Base-by-base conservation (phyloP, 2,888 invertebrate species). In the Coelinius sp. region DNA sequence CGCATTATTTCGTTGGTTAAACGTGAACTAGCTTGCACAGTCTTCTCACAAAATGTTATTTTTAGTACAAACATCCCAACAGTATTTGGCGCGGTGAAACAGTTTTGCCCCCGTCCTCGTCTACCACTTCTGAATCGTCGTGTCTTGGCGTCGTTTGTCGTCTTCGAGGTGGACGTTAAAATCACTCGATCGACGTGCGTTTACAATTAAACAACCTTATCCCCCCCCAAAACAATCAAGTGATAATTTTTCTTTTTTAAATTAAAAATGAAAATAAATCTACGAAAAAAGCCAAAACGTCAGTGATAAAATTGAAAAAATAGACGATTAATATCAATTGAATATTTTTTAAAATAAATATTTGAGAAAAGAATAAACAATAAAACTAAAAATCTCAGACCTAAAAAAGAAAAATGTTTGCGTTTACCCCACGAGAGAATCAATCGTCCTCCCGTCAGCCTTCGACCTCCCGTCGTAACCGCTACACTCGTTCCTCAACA, bases 401-500 rank as follows among this genome's bases (percentile, higher is more conserved):
- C 17, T 46, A n/a, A 14, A 17, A 52, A 10, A 20, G 20, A 59
- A 59, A 25, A 88, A 86, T 86, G 86, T 88, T 88, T 88, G 82
- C 83, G 49, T 83, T 84, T 68, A 80, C 85, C 38, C 78, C 83
- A 49, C 80, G 83, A 63, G 83, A 84, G 76, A 83, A 75, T 73
- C 79, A 81, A 80, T 82, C 80, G 80, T 80, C 88, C 76, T 88
- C 89, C 69, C 91, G 88, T 69, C 86, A 80, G 84, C 74, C 69
- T n/a, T 71, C 91, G 71, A 72, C 70, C 49, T 66, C 70, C 17
- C 90, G 92, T 75, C 91, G 93, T 78, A 91, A 91, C 84, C 92
- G 95, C 78, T 95, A 95, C 88, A 90, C 93, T 78, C 92, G 96
- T 76, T 94, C 95, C 66, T 93, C 94, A 73, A 92, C 93, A 66